Base-by-base conservation (phyloP, 2,113 vertebrate genomes). In the Dipodomys merriami region DNA sequence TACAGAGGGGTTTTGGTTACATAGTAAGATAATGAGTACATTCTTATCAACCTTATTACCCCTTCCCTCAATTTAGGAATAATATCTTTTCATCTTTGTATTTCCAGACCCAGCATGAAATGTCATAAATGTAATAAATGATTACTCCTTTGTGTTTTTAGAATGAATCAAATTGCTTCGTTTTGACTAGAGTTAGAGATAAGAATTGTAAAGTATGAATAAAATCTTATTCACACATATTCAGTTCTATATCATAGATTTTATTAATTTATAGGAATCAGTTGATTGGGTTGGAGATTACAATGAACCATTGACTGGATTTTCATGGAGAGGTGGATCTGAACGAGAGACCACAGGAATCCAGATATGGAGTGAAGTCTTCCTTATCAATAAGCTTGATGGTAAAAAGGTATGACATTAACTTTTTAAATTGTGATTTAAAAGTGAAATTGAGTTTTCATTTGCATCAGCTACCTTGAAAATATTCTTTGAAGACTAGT, bases 351-450 rank as follows among this genome's bases (percentile, higher is more conserved):
- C 99, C 1, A 99, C 99, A 0, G 99, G 99, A 89, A 99, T 99
- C 90, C 99, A 99, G 97, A 99, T 99, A 81, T 99, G 99, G 99
- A 99, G 99, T 0, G 99, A 99, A 92, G 95, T 99, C 88, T 99
- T 99, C 96, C 98, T 99, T 91, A 99, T 99, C 97, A 98, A 99
- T 98, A 99, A 99, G 88, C 99, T 99, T 0, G 99, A 99, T 46
- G 99, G 99, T 33, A 98, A 98, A 93, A 99, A 99, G 99, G 99
- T 99, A 94, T 65, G 91, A 67, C 11, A 49, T 27, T 39, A 81
- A 87, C 29, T 85, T 90, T 65, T 87, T 67, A 86, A 18, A 57
- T 16, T 57, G 53, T 57, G 53, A 16, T 18, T 57, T 57, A 57
- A 57, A 57, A 88, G 79, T 86, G 91, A 90, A 88, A 84, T 64